Percentiles rank a stretch among this genome's conserved stretches.
Conservation (phyloP, 2,888 invertebrate genomes). For the Eumacrocentrus americanus region DNA sequence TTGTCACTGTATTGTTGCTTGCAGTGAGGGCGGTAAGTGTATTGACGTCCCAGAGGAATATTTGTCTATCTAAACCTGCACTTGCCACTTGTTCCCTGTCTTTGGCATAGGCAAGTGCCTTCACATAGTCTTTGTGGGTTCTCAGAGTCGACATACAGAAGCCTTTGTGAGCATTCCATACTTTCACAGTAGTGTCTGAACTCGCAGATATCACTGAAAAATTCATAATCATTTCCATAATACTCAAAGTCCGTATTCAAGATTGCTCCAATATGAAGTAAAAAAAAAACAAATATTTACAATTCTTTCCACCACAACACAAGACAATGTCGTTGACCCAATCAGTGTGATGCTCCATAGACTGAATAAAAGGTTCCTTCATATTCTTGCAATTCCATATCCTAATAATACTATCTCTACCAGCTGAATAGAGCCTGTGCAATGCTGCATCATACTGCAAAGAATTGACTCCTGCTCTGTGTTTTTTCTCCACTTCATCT, state of each 20-base stretch:
- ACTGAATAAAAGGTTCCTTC: slow-evolving; percentile 84
- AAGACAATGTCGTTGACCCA: slow-evolving; percentile 99
- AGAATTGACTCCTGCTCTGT: slow-evolving; percentile 95
- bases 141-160: slow-evolving; percentile 98
- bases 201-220: slow-evolving; percentile 94
- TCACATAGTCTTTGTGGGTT: slow-evolving; percentile 98
- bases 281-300: slow-evolving; percentile 61
- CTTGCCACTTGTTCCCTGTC: slow-evolving; percentile 96
- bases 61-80: slow-evolving; percentile 94
- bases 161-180: slow-evolving; percentile 99
- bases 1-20: slow-evolving; percentile 98
- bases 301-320: slow-evolving; percentile 94
- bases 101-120: slow-evolving; percentile 95
- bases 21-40: slow-evolving; percentile 96
- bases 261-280: neutral
- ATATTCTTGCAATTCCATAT: slow-evolving; percentile 76
- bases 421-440: slow-evolving; percentile 92
- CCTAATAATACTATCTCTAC: slow-evolving; percentile 95
- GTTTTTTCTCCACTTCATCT: slow-evolving; percentile 91
- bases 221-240: neutral
- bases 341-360: slow-evolving; percentile 99
- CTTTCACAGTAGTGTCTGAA: slow-evolving; percentile 98
- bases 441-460: slow-evolving; percentile 89
- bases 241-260: neutral
- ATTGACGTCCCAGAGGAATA: slow-evolving; percentile 98